Evolutionary conservation across 2,888 invertebrate species (phyloP), one percentile per base, ranked within the genome.

Genomic region (Drosophila anomelani): DNA sequence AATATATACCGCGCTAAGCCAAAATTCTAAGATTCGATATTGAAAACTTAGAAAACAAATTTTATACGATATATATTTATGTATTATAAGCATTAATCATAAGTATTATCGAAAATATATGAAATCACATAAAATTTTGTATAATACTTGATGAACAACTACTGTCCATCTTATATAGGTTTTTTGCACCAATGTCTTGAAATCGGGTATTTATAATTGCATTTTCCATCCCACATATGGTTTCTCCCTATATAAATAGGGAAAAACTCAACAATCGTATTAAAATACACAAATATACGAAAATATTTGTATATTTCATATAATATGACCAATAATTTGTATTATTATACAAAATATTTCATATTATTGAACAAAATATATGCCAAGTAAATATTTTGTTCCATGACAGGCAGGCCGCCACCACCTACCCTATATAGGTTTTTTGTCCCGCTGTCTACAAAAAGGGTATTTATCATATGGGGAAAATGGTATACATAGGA

Each of bases 21-120:
- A 53, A 53, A 53, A 53, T 1, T 15, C 36, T 38, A 17, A 53
- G 7, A 23, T 13, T 36, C 15, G 2, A 20, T 23, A 15, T 1
- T 13, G 23, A 26, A 6, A 9, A 34, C 6, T 5, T 26, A 47
- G 47, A 47, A 3, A 53, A 36, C 15, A 38, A 53, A 20, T 53
- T 53, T 53, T 38, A 23, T 15, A 23, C 36, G 15, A 29, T 10
- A 26, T 4, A 44, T n/a, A 29, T 29, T 26, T 46, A 26, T 26
- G 7, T 26, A 4, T 26, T 26, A 15, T 4, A 1, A 44, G 1
- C 23, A 44, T 23, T 44, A 4, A 17, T 20, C 20, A 20, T 20
- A 10, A 38, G 53, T n/a, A 54, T 54, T n/a, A n/a, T n/a, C 53
- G 38, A 54, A 29, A 29, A n/a, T 36, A 38, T 54, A 38, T 54